Evolutionary conservation across 2,888 invertebrate genomes (phyloP), one percentile per base, ranked within the genome.

Genomic region (Brachyptera risi): DNA sequence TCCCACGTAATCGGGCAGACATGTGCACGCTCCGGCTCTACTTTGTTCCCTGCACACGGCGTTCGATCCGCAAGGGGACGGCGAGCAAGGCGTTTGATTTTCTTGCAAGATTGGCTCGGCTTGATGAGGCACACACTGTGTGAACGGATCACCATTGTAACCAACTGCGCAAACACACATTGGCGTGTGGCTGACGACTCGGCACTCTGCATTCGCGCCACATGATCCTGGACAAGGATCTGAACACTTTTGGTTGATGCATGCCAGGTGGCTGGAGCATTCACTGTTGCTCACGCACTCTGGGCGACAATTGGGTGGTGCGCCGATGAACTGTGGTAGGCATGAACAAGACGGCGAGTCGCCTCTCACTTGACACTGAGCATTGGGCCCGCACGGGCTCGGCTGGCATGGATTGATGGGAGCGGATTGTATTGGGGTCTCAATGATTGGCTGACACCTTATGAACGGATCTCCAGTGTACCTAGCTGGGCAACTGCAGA

Each of bases 141-240:
- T 75, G 70, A 90, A 90, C 26, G 92, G 89, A 80, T 92, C 87
- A 54, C 92, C 92, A 37, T 83, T 80, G 71, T 80, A 87, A 49
- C 87, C 87, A 66, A 82, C 80, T 15, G 82, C 72, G 72, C 92
- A 92, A 51, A 83, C 80, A 71, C 92, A 90, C 74, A 85, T 85
- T 0, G 90, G 85, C 37, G 83, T 84, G 70, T 91, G 90, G 68
- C 86, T 88, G 40, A 87, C 83, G 1, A 88, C 88, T 31, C 84
- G 79, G 71, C 91, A 92, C 70, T 86, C 80, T 13, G 90, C 85
- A 71, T 84, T 82, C 0, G 76, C 70, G 3, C 87, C 89, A 71
- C 90, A 90, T 15, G 84, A 67, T 9, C 73, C 72, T 1, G 80
- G 76, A 72, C 90, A 90, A 17, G 90, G 90, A 72, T 90, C 86